Base-by-base conservation (phyloP, 92 coral and sea anemone species). In the Zoanthus sansibaricus region DNA sequence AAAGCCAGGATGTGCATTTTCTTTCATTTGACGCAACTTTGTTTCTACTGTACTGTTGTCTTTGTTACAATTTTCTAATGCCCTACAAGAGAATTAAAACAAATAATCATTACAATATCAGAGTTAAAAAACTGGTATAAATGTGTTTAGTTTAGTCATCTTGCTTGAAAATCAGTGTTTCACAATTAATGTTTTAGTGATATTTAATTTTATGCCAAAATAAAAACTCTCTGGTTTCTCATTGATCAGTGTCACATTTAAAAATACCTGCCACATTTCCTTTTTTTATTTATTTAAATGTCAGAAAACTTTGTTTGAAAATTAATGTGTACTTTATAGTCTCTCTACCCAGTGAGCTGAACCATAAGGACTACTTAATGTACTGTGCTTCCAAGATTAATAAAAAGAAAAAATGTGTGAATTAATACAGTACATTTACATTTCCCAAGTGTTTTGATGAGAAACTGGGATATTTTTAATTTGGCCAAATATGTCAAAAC, bases 1-100 rank as follows among this genome's bases (percentile, higher is more conserved):
- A 72, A 37, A 72, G 11, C 76, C 76, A 37, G 76, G 76, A 31
- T 72, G 76, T 72, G 54, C 73, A 69, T 69, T 25, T 30, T 68
- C 16, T 69, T 69, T 69, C 73, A 69, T 69, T 30, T 69, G 73
- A 31, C 25, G 73, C 73, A 69, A 12, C 46, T 69, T 69, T 69
- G 73, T 69, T 69, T 69, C 30, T 42, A 21, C 30, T 69, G 73
- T 32, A 31, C 13, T 69, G 45, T 13, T 31, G 73, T 32, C 73
- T 31, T 31, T 31, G 73, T 31, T 69, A 31, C 45, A 69, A 8
- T 31, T 69, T 69, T 69, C 73, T 13, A 69, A 69, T 31, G 12
- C 73, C 73, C 73, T 69, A 69, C 37, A 69, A 31, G 45, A 69
- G 17, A 31, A 25, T 56, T 56, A 66, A 68, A 68, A 68, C 72